Conservation (phyloP, 2,888 invertebrate species). For the Xanthia icteritia region DNA sequence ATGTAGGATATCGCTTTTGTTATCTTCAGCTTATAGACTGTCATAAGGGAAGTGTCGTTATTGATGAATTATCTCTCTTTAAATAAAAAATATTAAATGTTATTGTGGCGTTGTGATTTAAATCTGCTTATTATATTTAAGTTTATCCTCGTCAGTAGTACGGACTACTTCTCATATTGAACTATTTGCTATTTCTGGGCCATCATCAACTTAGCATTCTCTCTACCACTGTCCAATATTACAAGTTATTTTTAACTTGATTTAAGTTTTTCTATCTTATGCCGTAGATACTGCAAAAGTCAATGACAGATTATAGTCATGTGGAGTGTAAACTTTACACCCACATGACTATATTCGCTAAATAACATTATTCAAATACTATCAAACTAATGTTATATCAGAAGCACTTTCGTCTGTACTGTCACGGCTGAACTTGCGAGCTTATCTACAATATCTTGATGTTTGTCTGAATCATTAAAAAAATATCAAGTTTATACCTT, state of each 20-base stretch:
- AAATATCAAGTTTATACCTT: background rate
- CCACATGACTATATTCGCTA: too few species aligned
- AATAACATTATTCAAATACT: conserved; percentile 37
- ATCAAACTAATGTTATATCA: background rate
- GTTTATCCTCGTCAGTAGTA: background rate
- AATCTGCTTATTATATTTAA: too few species aligned
- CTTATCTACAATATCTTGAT: background rate
- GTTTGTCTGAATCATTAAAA: conserved; percentile 7
- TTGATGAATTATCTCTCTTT: conserved; percentile 6
- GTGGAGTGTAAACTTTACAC: too few species aligned
- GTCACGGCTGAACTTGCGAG: background rate
- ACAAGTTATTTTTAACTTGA: background rate
- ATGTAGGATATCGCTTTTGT: conserved; percentile 32
- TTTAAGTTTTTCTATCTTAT: background rate
- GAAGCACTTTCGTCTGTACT: background rate
- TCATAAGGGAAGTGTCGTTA: background rate
- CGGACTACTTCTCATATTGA: too few species aligned
- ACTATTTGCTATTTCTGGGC: background rate
- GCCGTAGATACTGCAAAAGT: background rate
- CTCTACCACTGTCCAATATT: background rate
- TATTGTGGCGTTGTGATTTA: background rate
- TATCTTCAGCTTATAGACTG: conserved; percentile 14
- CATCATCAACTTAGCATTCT: background rate
- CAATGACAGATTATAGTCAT: background rate
- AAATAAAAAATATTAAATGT: background rate